Base-by-base conservation (phyloP, 2,113 vertebrate species). In the Semicossyphus pulcher region DNA sequence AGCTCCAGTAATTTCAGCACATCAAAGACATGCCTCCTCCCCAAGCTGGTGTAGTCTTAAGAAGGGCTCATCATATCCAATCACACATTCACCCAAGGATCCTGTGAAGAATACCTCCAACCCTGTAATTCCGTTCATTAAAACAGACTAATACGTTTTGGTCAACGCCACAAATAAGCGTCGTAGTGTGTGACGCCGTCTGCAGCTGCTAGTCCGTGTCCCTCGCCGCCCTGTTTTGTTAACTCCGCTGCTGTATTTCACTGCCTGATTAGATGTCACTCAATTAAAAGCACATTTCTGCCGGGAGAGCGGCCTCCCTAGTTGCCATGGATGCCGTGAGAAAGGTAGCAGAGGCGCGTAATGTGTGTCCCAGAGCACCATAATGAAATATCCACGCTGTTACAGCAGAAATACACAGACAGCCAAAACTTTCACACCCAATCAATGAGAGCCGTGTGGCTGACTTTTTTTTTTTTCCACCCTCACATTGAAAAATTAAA, bases 271-370 rank as follows among this genome's bases (percentile, higher is more conserved):
- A 90, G 88, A 91, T 92, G 91, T 90, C 92, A 91, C 88, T 94
- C 93, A 93, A 94, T 94, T 93, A 94, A 93, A 93, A 90, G 88
- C 88, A 85, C 89, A 91, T 93, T 92, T 92, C 68, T 85, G 76
- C 66, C 9, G 62, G 71, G 72, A 90, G 89, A 89, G 81, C 59
- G 36, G 76, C 71, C 84, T 88, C 84, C 81, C 85, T 28, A 32
- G 92, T 94, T 92, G 89, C 92, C 87, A 92, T 92, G 90, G 91
- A 91, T 86, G 90, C 89, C 26, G 67, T 57, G 74, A 15, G 64
- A 83, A 86, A 89, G 90, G 85, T 88, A 88, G 81, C 83, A 69
- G 76, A 70, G 80, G 78, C 48, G 76, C 23, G 45, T 88, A 82
- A 85, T 74, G 80, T 66, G 82, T 81, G 77, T 91, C 88, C 83